These are phyloP conservation scores for Drosophila maculinotata DNA, from an alignment of 2,888 invertebrate genomes.

Conservation along the genomic window DNA sequence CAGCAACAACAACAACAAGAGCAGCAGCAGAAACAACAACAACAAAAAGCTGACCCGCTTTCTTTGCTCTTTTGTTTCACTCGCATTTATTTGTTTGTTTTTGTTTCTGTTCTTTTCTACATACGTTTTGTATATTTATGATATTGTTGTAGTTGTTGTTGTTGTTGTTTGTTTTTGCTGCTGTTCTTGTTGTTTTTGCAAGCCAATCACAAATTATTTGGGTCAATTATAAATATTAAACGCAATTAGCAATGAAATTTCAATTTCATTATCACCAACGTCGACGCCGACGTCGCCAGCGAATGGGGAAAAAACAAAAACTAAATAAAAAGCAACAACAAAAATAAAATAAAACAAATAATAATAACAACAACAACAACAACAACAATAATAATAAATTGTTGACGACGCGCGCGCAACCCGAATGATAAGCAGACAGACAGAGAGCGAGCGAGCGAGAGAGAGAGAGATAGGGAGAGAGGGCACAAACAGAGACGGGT, in stretches of 20 bases:
- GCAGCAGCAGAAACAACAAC: not conserved
- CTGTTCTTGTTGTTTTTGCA: constrained; percentile 56
- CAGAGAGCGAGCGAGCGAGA: not conserved
- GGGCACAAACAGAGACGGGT: constrained; percentile 3
- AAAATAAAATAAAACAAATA: constrained; percentile 23
- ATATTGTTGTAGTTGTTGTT: constrained; percentile 25
- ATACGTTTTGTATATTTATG: not conserved
- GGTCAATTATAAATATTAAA: constrained; percentile 79
- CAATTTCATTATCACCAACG: constrained; percentile 76
- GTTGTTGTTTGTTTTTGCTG: constrained; percentile 13
- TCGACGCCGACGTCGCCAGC: constrained; percentile 24
- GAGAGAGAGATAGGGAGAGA: not conserved
- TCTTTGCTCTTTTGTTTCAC: constrained; percentile 39
- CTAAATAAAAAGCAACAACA: constrained; percentile 22
- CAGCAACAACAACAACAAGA: constrained; percentile 3
- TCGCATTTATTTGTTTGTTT: constrained; percentile 23
- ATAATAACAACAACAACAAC: constrained; percentile 11
- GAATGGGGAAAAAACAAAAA: constrained; percentile 12
- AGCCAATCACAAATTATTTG: constrained; percentile 72
- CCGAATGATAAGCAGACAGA: constrained; percentile 46
- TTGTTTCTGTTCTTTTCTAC: constrained; percentile 20
- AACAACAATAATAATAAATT: constrained; percentile 34
- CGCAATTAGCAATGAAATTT: constrained; percentile 81
- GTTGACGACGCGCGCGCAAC: constrained; percentile 39
- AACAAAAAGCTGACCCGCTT: constrained; percentile 32